phyloP scores from a whole-genome alignment of 2,797 vertebrate species.

The Tamandua tetradactyla region DNA sequence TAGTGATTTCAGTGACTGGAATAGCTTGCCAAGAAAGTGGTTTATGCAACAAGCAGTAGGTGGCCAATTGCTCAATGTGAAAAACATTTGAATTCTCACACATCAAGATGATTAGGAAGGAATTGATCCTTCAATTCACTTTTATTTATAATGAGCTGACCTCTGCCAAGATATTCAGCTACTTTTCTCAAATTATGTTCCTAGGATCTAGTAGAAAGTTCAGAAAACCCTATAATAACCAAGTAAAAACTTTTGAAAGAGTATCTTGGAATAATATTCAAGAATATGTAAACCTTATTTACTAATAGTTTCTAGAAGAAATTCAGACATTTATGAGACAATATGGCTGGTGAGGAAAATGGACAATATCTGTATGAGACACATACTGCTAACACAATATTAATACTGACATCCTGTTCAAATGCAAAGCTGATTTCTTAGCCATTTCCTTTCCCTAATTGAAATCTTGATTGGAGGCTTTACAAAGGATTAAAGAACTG shows the following conservation, averaged over 20 bases:
- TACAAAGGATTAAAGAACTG: not conserved
- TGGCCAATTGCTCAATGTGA: not conserved
- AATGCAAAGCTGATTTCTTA: not conserved
- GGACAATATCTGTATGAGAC: not conserved
- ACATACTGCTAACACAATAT: not conserved
- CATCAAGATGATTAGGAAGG: not conserved
- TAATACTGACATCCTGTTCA: not conserved
- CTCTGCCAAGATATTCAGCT: not conserved
- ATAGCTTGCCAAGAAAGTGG: not conserved
- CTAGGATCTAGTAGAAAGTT: not conserved
- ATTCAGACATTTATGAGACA: not conserved
- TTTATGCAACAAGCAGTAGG: not conserved
- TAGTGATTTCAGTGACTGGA: not conserved
- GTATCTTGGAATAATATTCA: not conserved
- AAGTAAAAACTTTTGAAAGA: not conserved
- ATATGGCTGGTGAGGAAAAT: not conserved
- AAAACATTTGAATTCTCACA: not conserved
- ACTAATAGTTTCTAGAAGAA: not conserved
- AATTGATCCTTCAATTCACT: not conserved
- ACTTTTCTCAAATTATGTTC: not conserved
- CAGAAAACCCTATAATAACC: not conserved
- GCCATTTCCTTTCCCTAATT: not conserved
- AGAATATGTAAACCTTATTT: not conserved
- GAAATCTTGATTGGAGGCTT: not conserved
- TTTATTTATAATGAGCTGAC: not conserved